These are phyloP conservation scores for Gymnocephalus cernua DNA, from an alignment of 2,113 vertebrate genomes.

Conservation along the genomic window DNA sequence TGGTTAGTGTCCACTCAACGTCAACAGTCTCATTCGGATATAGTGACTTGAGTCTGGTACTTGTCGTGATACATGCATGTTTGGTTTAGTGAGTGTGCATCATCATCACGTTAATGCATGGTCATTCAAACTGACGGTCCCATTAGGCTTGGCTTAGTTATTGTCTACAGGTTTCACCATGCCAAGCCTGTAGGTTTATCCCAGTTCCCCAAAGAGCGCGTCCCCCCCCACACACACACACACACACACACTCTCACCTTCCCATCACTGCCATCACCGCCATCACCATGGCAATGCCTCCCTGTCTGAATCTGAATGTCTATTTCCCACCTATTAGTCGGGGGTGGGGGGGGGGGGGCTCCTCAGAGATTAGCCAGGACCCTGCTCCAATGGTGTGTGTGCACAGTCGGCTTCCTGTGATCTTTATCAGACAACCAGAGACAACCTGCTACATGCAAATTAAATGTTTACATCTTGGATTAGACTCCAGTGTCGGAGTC, in stretches of 20 bases:
- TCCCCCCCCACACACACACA: too few species aligned
- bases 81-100: constrained; percentile 11
- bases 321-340: constrained; percentile 51
- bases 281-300: constrained; percentile 72
- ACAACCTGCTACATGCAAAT: neutral
- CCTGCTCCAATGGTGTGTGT: neutral
- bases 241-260: too few species aligned
- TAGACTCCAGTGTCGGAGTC: constrained; percentile 16
- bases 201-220: constrained; percentile 52
- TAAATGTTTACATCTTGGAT: constrained; percentile 33
- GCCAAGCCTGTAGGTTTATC: constrained; percentile 52
- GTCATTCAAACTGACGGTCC: constrained; percentile 43
- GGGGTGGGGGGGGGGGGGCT: neutral
- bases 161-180: constrained; percentile 66
- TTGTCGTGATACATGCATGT: constrained; percentile 12
- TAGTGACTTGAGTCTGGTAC: neutral
- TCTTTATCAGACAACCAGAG: constrained; percentile 15
- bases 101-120: constrained; percentile 42
- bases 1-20: constrained; percentile 20
- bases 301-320: constrained; percentile 42
- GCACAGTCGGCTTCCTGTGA: constrained; percentile 31
- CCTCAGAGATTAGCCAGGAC: constrained; percentile 28
- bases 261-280: constrained; percentile 32
- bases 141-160: constrained; percentile 55
- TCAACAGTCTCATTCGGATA: neutral